Base-by-base conservation (phyloP, 2,113 vertebrate genomes). In the Petroica traversi region DNA sequence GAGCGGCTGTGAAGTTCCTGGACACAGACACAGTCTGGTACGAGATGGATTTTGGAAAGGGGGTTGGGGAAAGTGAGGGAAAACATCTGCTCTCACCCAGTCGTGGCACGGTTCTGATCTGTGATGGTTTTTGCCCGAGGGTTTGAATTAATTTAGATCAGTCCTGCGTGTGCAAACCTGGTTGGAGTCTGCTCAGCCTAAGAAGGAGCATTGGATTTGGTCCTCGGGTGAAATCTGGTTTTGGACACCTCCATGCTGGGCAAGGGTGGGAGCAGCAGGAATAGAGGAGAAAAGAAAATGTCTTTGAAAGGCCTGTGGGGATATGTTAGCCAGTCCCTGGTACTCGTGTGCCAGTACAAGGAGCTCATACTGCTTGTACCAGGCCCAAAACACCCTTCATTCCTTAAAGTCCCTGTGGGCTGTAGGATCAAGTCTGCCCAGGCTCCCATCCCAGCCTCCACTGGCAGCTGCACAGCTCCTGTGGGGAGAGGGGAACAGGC, bases 21-120 rank as follows among this genome's bases (percentile, higher is more conserved):
- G 99, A 99, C 77, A 99, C 99, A 1, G 99, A 99, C 93, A 99
- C 99, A 5, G 68, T 99, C 94, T 99, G 99, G 99, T 99, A 97
- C 0, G 79, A 84, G 57, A 66, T 15, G 38, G 63, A 17, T 28
- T 41, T 55, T 62, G 41, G 87, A 48, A 69, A 55, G 48, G 36
- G 43, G 31, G 4, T 3, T 79, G 68, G 46, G 45, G 19, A 7
- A 64, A 63, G 13, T 23, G 78, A 71, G 31, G 43, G 61, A 68
- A 66, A 38, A 25, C 7, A 13, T 46, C 16, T 58, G 5, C 45
- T 3, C 1, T 75, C 26, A 59, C 6, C 15, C 33, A 63, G 73
- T 25, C 8, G 0, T 12, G 46, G 64, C 24, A 36, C 6, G 28
- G 40, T n/a, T 87, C 31, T 77, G 59, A 48, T 62, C 41, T 81